Base-by-base conservation (phyloP, 2,888 invertebrate genomes). In the Aphrophora alni region DNA sequence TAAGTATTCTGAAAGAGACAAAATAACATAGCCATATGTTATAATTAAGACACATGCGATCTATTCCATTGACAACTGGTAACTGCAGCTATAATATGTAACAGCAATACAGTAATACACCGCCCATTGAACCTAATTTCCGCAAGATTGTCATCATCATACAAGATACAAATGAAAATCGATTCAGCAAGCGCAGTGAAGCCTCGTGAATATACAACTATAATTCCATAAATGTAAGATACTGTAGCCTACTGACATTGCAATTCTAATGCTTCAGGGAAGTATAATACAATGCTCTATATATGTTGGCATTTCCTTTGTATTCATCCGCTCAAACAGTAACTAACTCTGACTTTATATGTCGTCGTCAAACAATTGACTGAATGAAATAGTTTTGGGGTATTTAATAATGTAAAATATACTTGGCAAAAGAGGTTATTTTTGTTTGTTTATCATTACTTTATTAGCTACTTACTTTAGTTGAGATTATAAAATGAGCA, bases 151-250 rank as follows among this genome's bases (percentile, higher is more conserved):
- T 59, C 10, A 59, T 59, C 10, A 59, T 59, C 59, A 33, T 33
- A 14, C 59, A 10, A 21, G n/a, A 10, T 0, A 5, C 59, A 21
- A 59, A 59, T 59, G 59, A 5, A n/a, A 59, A 59, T 59, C 59
- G 59, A 59, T 59, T 59, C 10, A 59, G 21, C 59, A 3, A 5
- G n/a, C 5, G 59, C 21, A 59, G 59, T 14, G 59, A 59, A 59
- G 59, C 59, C 21, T 59, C 21, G 7, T 21, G 4, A 59, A 21
- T 21, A 21, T 21, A 59, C 21, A 21, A 59, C 21, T 21, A 21
- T 59, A 59, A 21, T 59, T 59, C 59, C 21, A 59, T 59, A 59
- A 59, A 59, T 59, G 59, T 59, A 59, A 59, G 59, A 59, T 59
- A 59, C 59, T 21, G 14, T 14, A 59, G 21, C 4, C 59, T 21